phyloP scores from a whole-genome alignment of 2,113 vertebrate genomes.

The Emberiza fucata region DNA sequence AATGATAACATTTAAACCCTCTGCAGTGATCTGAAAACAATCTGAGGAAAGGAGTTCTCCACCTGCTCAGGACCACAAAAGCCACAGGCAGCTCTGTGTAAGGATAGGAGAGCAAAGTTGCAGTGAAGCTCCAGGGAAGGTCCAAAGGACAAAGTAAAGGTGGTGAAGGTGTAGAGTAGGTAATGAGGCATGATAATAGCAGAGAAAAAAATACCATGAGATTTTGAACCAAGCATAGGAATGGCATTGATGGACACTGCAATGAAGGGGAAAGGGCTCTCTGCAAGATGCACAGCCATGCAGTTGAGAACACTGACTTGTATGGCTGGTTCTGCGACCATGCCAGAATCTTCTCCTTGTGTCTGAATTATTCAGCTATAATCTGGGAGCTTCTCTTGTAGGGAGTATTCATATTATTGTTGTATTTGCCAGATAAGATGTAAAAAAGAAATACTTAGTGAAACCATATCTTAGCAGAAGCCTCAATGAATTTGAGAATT shows the following conservation, averaged over 20 bases:
- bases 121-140: neutral
- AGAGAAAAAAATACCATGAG: neutral
- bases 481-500: neutral
- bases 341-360: neutral
- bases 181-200: neutral
- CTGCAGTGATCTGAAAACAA: neutral
- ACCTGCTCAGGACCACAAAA: neutral
- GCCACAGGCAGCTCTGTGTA: too few species aligned
- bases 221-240: neutral
- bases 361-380: neutral
- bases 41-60: neutral
- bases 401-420: neutral
- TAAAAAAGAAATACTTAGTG: neutral
- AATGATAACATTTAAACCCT: neutral
- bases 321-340: neutral
- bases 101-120: neutral
- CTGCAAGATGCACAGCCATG: neutral
- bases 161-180: neutral
- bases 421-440: neutral
- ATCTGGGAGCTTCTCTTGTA: neutral
- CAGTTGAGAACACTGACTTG: neutral
- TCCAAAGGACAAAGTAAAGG: neutral
- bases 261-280: neutral
- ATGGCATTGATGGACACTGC: neutral
- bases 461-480: neutral